Base-by-base conservation (phyloP, 2,888 invertebrate genomes). In the Hydropsyche betteni region DNA sequence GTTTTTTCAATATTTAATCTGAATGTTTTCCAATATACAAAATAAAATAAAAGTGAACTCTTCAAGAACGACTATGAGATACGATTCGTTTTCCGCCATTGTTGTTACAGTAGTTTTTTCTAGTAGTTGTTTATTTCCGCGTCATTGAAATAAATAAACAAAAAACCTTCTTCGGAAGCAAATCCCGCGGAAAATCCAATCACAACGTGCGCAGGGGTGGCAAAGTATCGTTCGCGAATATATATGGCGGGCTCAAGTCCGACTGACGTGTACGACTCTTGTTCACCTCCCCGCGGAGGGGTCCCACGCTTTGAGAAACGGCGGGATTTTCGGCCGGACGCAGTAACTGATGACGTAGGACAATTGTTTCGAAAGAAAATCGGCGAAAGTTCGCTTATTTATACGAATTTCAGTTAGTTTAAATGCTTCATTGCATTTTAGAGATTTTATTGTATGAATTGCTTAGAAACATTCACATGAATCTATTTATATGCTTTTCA, bases 171-270 rank as follows among this genome's bases (percentile, higher is more conserved):
- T 8, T 24, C 34, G 64, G 64, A 55, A 55, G 64, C 36, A 64
- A 64, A 64, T 64, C 64, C 64, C 36, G 34, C 36, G 64, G 33
- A 64, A 64, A 64, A 64, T 64, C 64, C 64, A 64, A 64, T 64
- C 64, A 64, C 64, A n/a, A n/a, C 51, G 14, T 14, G 34, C 33
- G 33, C 34, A 64, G 64, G 64, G 64, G 64, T 64, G 34, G 34
- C 16, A 58, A 14, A 53, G 52, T 24, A 24, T 24, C 24, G 24
- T 24, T 24, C 24, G 24, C 53, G 36, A 75, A 76, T 44, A 78
- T 78, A 76, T 78, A 78, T 58, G 76, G 76, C 38, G 58, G 78
- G 78, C 78, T 78, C 78, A 76, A 76, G 78, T 53, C 74, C 75
- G 64, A 36, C 68, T 72, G 78, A 78, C 78, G 72, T 75, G 72